Evolutionary conservation across 2,797 vertebrate genomes (phyloP).

Genomic region (Telmatherina bonti): DNA sequence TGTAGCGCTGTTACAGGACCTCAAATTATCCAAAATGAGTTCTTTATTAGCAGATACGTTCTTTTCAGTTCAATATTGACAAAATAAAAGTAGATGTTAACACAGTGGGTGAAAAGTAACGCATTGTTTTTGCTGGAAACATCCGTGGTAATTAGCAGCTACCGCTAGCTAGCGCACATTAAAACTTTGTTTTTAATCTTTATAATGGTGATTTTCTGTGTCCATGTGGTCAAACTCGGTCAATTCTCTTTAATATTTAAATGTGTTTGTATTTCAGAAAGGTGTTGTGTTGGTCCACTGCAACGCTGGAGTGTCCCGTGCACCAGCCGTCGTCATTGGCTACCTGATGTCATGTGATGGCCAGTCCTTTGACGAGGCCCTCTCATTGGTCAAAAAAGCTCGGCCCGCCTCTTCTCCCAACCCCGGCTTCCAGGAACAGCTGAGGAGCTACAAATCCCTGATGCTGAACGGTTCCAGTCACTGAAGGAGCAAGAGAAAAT

Average conservation of each 20-base stretch:
- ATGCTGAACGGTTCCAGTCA: conserved; percentile 50
- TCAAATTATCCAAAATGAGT: too few relatives aligned
- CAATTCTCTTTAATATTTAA: background rate
- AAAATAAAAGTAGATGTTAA: too few relatives aligned
- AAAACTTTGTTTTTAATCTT: background rate
- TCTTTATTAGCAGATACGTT: too few relatives aligned
- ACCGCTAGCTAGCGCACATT: too few relatives aligned
- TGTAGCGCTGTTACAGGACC: too few relatives aligned
- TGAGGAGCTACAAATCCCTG: conserved; percentile 79
- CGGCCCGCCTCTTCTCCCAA: conserved; percentile 90
- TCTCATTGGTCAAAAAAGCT: conserved; percentile 88
- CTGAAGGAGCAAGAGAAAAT: conserved; percentile 16
- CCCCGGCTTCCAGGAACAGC: conserved; percentile 92
- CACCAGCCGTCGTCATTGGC: conserved; percentile 89
- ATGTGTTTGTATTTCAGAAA: conserved; percentile 77
- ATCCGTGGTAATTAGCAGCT: too few relatives aligned
- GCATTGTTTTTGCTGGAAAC: background rate
- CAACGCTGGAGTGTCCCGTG: conserved; percentile 93
- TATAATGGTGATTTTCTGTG: conserved; percentile 2
- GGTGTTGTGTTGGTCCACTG: conserved; percentile 94
- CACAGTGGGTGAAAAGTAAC: too few relatives aligned
- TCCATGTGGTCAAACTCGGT: background rate
- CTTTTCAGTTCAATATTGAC: too few relatives aligned
- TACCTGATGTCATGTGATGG: conserved; percentile 92
- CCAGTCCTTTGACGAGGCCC: conserved; percentile 87